Evolutionary conservation across 2,113 vertebrate species (phyloP).

Genomic region (Naja naja): DNA sequence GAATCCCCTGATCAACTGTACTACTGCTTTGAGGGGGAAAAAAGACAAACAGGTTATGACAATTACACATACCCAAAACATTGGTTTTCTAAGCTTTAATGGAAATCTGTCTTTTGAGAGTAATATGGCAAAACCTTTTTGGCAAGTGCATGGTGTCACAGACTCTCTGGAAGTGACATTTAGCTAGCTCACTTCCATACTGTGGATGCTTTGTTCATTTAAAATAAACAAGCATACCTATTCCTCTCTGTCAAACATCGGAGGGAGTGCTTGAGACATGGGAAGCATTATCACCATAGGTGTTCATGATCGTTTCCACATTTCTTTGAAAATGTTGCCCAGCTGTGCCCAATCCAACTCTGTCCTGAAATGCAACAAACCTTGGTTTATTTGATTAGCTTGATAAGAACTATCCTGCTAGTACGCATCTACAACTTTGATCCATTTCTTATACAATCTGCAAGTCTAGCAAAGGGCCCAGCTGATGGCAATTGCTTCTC

Average conservation of each 20-base stretch:
- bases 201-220: constrained; percentile 20
- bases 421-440: background rate
- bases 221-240: constrained; percentile 16
- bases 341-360: constrained; percentile 10
- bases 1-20: background rate
- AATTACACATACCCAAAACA: background rate
- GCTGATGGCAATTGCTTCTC: constrained; percentile 3
- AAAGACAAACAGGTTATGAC: background rate
- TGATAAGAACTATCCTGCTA: background rate
- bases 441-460: background rate
- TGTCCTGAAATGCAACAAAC: constrained; percentile 3
- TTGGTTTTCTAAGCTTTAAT: background rate
- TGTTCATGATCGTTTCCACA: constrained; percentile 36
- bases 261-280: constrained; percentile 3
- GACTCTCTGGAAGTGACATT: background rate
- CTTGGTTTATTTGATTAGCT: constrained; percentile 4
- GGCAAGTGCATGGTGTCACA: background rate
- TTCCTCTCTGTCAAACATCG: constrained; percentile 2
- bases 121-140: constrained; percentile 9
- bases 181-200: background rate
- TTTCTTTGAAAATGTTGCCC: constrained; percentile 14
- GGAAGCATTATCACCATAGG: constrained; percentile 30
- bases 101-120: background rate
- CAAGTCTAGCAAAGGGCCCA: background rate
- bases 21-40: background rate